Evolutionary conservation across 1,140 invertebrate genomes (phyloP), one percentile per base, ranked within the genome.

Genomic region (Papilio dardanus): DNA sequence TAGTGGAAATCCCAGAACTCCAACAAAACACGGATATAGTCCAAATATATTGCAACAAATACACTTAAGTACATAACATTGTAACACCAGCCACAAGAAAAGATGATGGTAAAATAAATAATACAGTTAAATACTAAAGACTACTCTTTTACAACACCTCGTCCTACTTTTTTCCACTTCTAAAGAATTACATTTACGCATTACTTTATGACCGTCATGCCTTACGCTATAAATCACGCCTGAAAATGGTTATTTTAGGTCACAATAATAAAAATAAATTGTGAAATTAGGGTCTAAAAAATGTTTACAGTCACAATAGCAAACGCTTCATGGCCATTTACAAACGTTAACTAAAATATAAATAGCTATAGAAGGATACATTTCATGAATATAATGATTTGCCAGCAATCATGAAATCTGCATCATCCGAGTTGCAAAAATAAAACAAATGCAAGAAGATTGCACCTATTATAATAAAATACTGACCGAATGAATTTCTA

Each of bases 401-500:
- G 21, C 50, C 8, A 7, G 50, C 50, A 54, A 46, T 24, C 21
- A 54, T 54, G 19, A 54, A 54, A 54, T 54, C 50, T 54, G 2
- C 50, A 54, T 54, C 62, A 66, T 65, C 30, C n/a, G 31, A 16
- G 12, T n/a, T 66, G 19, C 30, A 67, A 67, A 30, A 33, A 67
- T 28, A 33, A 33, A 33, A n/a, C 6, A 67, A 66, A 35, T 2
- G 8, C 0, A 30, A 30, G 65, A 33, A 67, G 35, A 67, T 67
- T 33, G 19, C 33, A 35, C 65, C 65, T n/a, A 35, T 67, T 67
- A 33, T 33, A 33, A 66, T 66, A 73, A 75, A 71, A 62, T 46
- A 65, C 71, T 33, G 31, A 66, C 37, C 7, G 40, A 42, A 62
- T 21, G 16, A 69, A 40, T 58, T 35, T 33, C 42, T 71, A 50